phyloP scores from a whole-genome alignment of 2,888 invertebrate species.

The Phengaris alcon region DNA sequence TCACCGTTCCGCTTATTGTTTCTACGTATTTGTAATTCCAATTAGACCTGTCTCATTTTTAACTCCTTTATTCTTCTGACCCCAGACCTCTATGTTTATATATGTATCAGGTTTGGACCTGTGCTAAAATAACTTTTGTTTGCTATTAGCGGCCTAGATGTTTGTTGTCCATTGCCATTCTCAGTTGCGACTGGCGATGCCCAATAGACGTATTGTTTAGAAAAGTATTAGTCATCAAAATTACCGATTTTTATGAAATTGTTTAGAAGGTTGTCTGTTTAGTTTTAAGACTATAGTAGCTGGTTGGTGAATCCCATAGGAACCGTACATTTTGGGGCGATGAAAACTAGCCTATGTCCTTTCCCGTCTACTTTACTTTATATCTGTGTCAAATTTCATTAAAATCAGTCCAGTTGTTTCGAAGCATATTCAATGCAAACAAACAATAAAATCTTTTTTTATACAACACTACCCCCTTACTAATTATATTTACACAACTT shows the following conservation, averaged over 20 bases:
- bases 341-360: too few species aligned
- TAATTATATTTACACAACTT: too few species aligned
- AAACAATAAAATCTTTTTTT: too few species aligned
- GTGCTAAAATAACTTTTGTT: background rate
- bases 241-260: background rate
- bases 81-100: background rate
- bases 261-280: background rate
- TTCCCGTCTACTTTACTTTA: too few species aligned
- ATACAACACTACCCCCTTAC: too few species aligned
- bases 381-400: too few species aligned
- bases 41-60: slow-evolving; percentile 14
- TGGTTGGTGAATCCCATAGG: too few species aligned
- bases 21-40: slow-evolving; percentile 16
- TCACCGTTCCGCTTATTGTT: background rate
- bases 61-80: background rate
- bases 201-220: background rate
- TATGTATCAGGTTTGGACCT: background rate
- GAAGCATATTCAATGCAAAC: too few species aligned
- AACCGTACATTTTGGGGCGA: too few species aligned
- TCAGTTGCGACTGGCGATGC: background rate
- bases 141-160: background rate
- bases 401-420: too few species aligned
- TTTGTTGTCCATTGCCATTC: background rate
- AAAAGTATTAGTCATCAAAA: background rate
- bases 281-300: too few species aligned